Evolutionary conservation across 2,113 vertebrate genomes (phyloP), one percentile per base, ranked within the genome.

Genomic region (Malurus elegans): DNA sequence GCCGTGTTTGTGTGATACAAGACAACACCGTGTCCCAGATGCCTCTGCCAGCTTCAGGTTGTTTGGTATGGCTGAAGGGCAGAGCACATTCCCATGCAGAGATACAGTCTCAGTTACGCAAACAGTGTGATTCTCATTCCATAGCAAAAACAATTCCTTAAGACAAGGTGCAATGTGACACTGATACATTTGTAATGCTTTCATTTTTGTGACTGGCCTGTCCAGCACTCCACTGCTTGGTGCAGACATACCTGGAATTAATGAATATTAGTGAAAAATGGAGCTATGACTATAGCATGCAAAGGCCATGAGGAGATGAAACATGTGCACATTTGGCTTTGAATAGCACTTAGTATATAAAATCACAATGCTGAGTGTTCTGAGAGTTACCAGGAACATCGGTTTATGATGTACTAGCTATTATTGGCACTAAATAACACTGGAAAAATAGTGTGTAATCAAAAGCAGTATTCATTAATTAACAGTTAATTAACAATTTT

Each of bases 331-430:
- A 20, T 45, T 50, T 23, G 20, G 25, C 40, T 80, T 85, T 80
- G 76, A 83, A 78, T 0, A 23, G 14, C 24, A 31, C 25, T 15
- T 6, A 25, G 42, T 54, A 81, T 85, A 81, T 47, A 36, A 75
- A 67, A 34, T n/a, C 34, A 32, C 47, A 64, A 2, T 0, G 0
- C 19, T 40, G 28, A 60, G 3, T 28, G 21, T 26, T 48, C 12
- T 56, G 28, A 72, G 24, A 36, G 23, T 62, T 76, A 48, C 51
- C 65, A 57, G 47, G 16, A 86, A 58, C 80, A 61, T 31, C 4
- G 34, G 2, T 69, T 88, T 48, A 18, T 45, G 42, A 25, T 32
- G 13, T 34, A 40, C 4, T 57, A 17, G 56, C 12, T 54, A 12
- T 74, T 86, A 51, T 25, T 1, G 2, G 18, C 28, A n/a, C 38